phyloP scores from a whole-genome alignment of 2,113 vertebrate genomes.

The Antechinus flavipes region DNA sequence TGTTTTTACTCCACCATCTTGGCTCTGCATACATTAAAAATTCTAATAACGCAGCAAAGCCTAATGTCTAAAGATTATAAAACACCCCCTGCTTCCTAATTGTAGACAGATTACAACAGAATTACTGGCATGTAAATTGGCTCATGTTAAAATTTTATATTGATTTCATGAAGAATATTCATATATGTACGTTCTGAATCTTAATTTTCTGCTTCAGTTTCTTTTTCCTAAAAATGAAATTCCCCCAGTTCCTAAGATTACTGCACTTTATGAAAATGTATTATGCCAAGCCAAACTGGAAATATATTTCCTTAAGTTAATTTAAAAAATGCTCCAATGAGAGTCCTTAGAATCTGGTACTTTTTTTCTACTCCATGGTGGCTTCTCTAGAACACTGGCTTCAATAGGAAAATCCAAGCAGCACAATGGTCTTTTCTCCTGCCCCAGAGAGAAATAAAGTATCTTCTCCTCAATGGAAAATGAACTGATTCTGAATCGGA shows the following conservation, averaged over 20 bases:
- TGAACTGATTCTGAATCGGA: background rate
- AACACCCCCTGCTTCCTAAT: background rate
- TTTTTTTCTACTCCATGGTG: background rate
- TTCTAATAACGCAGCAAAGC: background rate
- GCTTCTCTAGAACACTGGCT: background rate
- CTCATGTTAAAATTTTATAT: background rate
- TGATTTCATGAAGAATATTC: background rate
- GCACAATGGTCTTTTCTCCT: background rate
- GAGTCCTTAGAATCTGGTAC: background rate
- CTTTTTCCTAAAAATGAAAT: background rate
- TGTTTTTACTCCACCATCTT: too few relatives aligned
- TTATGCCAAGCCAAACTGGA: background rate
- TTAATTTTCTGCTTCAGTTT: background rate
- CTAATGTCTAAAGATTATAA: background rate
- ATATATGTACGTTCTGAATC: background rate
- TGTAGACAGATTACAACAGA: background rate
- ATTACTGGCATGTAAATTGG: background rate
- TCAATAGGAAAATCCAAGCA: background rate
- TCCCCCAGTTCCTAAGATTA: background rate
- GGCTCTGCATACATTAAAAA: background rate
- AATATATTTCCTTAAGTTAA: background rate
- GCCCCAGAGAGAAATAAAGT: background rate
- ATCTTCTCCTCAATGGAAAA: background rate
- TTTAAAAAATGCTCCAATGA: background rate
- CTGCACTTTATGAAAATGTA: background rate